Evolutionary conservation across 2,797 vertebrate species (phyloP).

Genomic region (Trematomus bernacchii): DNA sequence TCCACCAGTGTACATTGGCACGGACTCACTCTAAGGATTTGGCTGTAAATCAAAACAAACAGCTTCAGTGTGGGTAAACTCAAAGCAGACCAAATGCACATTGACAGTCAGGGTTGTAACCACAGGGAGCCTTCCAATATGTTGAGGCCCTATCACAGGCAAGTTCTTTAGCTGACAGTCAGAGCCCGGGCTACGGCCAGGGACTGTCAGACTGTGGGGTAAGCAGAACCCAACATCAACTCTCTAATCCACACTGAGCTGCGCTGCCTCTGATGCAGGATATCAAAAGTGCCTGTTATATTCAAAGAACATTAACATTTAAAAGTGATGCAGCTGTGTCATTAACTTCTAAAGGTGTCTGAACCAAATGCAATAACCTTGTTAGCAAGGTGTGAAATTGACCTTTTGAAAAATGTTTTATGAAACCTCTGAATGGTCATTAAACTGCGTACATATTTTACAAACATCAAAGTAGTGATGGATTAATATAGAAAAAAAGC

Average conservation of each 20-base stretch:
- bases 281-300: slow-evolving; percentile 60
- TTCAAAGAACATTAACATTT: slow-evolving; percentile 52
- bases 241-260: slow-evolving; percentile 61
- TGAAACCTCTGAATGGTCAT: slow-evolving; percentile 7
- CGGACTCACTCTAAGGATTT: slow-evolving; percentile 50
- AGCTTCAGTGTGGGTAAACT: slow-evolving; percentile 67
- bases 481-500: slow-evolving; percentile 25
- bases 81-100: slow-evolving; percentile 71
- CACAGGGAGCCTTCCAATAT: slow-evolving; percentile 74
- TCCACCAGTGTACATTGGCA: slow-evolving; percentile 31
- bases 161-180: slow-evolving; percentile 71
- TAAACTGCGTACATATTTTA: not conserved
- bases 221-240: slow-evolving; percentile 52
- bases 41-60: slow-evolving; percentile 72
- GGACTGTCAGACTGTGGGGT: slow-evolving; percentile 62
- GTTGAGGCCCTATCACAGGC: slow-evolving; percentile 64
- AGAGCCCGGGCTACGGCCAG: slow-evolving; percentile 54
- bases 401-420: slow-evolving; percentile 28
- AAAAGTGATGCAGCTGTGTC: slow-evolving; percentile 43
- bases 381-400: slow-evolving; percentile 35
- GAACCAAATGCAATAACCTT: slow-evolving; percentile 44
- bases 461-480: slow-evolving; percentile 6
- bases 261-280: slow-evolving; percentile 49
- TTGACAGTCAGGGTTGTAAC: slow-evolving; percentile 74
- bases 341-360: slow-evolving; percentile 45